Base-by-base conservation (phyloP, 1,140 invertebrate genomes). In the Drosophila funebris region DNA sequence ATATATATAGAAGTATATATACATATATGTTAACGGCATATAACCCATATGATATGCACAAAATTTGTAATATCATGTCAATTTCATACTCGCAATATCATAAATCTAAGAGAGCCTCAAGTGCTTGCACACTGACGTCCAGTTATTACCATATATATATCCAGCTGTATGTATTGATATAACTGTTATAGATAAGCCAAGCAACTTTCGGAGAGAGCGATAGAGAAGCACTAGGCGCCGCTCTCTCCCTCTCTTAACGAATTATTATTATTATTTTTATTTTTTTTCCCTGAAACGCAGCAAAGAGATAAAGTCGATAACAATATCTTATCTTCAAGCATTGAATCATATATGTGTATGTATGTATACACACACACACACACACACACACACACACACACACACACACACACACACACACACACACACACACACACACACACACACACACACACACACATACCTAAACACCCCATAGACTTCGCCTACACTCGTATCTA, bases 321-420 rank as follows among this genome's bases (percentile, higher is more conserved):
- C 78, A 78, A 62, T 82, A 87, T 87, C 83, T 87, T 87, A 87
- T 87, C 82, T 76, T 57, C 31, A 48, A 54, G 63, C 82, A 87
- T 87, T 85, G 66, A 87, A 78, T 83, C 79, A 60, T 66, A 74
- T 31, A 46, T 29, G 37, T 64, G 37, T 64, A 73, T 31, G 33
- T n/a, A 22, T 6, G n/a, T n/a, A n/a, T n/a, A n/a, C 29, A 3
- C 20, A 60, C 60, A 54, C 14, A 69, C 46, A 37, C 36, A 60
- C 58, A 54, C 22, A 18, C n/a, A 27, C 7, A 37, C 14, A 33
- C 18, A 20, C 29, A 3, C 20, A 60, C 60, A 54, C 14, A 69
- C 46, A 37, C 36, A 60, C 58, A 56, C 24, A 18, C n/a, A 29
- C 6, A 39, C 16, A 36, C 20, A 22, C 27, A 71, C 16, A 39